Evolutionary conservation across 1,140 invertebrate genomes (phyloP).

Genomic region (Drosophila sproati): DNA sequence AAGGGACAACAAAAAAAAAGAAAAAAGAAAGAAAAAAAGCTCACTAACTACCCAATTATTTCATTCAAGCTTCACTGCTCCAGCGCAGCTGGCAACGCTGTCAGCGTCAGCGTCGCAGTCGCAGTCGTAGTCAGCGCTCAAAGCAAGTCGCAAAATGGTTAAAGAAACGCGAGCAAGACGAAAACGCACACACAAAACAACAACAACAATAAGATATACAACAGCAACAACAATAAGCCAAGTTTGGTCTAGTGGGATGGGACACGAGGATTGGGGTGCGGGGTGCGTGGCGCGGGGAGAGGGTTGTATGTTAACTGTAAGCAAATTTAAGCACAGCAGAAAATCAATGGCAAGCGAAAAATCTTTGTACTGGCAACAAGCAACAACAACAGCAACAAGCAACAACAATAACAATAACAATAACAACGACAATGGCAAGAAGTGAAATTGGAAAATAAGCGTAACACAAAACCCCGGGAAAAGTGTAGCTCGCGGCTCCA

Average conservation of each 20-base stretch:
- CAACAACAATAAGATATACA: slow-evolving; percentile 39
- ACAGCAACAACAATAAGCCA: slow-evolving; percentile 23
- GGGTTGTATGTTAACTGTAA: slow-evolving; percentile 47
- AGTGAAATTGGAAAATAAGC: slow-evolving; percentile 81
- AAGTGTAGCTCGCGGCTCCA: slow-evolving; percentile 50
- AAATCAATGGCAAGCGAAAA: slow-evolving; percentile 70
- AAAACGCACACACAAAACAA: slow-evolving; percentile 55
- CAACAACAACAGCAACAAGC: slow-evolving; percentile 16
- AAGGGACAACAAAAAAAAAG: background rate
- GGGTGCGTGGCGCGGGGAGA: background rate
- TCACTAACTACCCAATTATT: slow-evolving; percentile 84
- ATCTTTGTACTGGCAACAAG: slow-evolving; percentile 34
- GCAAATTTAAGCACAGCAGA: slow-evolving; percentile 77
- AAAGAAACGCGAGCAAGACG: slow-evolving; percentile 54
- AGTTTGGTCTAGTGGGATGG: slow-evolving; percentile 40
- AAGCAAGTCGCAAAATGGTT: slow-evolving; percentile 55
- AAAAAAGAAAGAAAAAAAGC: slow-evolving; percentile 29
- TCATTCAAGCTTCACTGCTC: slow-evolving; percentile 82
- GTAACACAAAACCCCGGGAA: slow-evolving; percentile 79
- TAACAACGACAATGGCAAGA: slow-evolving; percentile 42
- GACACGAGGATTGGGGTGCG: slow-evolving; percentile 16
- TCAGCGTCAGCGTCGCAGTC: slow-evolving; percentile 11
- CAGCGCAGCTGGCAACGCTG: slow-evolving; percentile 24
- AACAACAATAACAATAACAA: slow-evolving; percentile 23
- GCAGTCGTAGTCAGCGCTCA: slow-evolving; percentile 1